These are phyloP conservation scores for Etheostoma cragini DNA, from an alignment of 2,113 vertebrate genomes.

Conservation along the genomic window DNA sequence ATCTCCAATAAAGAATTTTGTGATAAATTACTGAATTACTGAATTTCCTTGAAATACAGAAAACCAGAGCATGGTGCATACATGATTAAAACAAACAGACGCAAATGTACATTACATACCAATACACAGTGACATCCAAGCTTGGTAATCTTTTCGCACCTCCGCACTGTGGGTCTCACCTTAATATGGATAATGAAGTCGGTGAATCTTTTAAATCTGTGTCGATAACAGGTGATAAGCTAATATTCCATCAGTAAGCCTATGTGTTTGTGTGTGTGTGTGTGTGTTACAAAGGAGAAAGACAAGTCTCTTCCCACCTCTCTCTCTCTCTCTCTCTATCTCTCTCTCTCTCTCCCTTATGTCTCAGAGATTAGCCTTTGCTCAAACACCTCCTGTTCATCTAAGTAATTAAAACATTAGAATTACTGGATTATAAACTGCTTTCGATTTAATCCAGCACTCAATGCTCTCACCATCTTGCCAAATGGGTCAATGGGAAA, in stretches of 20 bases:
- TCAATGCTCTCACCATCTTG: conserved; percentile 69
- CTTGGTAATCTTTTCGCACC: conserved; percentile 44
- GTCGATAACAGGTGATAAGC: conserved; percentile 74
- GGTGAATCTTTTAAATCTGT: conserved; percentile 78
- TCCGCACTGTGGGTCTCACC: conserved; percentile 33
- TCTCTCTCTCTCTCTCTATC: conserved; percentile 19
- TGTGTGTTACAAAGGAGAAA: conserved; percentile 61
- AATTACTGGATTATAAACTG: conserved; percentile 84
- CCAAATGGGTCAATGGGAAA: conserved; percentile 84
- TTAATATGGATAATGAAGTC: conserved; percentile 55
- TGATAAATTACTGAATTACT: not conserved
- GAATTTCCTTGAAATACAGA: not conserved
- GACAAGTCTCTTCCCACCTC: conserved; percentile 61
- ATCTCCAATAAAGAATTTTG: conserved; percentile 21
- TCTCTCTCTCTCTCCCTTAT: conserved; percentile 64
- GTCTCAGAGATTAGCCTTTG: conserved; percentile 83
- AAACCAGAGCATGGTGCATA: not conserved
- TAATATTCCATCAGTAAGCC: conserved; percentile 68
- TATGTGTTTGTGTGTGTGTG: conserved; percentile 38
- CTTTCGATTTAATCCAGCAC: conserved; percentile 80
- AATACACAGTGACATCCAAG: not conserved
- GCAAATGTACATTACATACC: conserved; percentile 10
- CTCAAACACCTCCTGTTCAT: conserved; percentile 84
- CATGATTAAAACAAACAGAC: not conserved
- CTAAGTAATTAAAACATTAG: conserved; percentile 85